Percentiles rank a stretch among this genome's conserved stretches.
Conservation (phyloP, 2,797 vertebrate species). For the Fringilla coelebs region DNA sequence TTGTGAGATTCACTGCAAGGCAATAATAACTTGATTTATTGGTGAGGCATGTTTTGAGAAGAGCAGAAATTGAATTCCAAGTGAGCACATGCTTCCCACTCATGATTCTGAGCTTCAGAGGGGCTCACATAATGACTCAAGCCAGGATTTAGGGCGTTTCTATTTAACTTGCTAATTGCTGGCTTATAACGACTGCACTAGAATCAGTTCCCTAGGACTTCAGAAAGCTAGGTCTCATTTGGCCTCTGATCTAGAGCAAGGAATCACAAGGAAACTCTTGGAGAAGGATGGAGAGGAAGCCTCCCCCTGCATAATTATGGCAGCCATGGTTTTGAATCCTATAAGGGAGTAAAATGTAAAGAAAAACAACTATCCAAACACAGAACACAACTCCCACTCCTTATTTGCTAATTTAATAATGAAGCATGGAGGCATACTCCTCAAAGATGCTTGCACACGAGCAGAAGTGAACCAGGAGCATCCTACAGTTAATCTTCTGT, state of each 20-base stretch:
- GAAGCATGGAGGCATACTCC: neutral
- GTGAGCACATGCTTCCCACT: neutral
- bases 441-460: neutral
- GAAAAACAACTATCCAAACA: neutral
- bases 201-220: neutral
- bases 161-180: neutral
- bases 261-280: neutral
- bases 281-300: neutral
- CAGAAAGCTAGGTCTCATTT: neutral
- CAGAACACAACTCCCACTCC: neutral
- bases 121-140: neutral
- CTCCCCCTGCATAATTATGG: neutral
- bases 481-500: neutral
- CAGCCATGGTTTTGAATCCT: neutral
- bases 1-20: slow-evolving; percentile 42
- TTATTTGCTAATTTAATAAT: neutral
- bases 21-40: slow-evolving; percentile 63
- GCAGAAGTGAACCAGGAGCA: neutral
- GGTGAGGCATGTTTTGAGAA: slow-evolving; percentile 22
- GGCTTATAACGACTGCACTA: neutral
- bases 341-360: neutral
- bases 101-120: neutral
- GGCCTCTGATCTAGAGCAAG: neutral
- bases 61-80: slow-evolving; percentile 2
- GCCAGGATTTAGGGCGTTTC: neutral